These are phyloP conservation scores for Bathynomus jamesi DNA, from an alignment of 1,140 invertebrate genomes.

Conservation along the genomic window DNA sequence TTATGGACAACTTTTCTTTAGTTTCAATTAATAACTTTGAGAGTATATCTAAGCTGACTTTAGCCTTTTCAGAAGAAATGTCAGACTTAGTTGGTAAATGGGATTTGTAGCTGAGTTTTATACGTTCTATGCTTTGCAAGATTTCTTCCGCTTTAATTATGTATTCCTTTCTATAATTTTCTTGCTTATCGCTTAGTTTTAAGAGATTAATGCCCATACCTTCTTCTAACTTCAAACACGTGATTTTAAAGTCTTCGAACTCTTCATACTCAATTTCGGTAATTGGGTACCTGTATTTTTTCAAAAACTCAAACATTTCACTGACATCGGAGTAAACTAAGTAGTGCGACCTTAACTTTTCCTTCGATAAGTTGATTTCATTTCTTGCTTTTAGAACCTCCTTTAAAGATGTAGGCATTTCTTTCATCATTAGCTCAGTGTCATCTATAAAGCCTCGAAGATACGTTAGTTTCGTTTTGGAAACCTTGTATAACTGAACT, in stretches of 20 bases:
- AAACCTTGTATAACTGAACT: background rate
- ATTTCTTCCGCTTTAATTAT: background rate
- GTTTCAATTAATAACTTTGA: background rate
- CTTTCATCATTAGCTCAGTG: background rate
- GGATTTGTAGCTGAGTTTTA: background rate
- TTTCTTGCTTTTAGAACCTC: background rate
- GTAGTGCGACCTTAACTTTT: background rate
- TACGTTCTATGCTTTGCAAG: background rate
- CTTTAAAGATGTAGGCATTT: background rate
- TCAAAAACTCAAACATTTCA: background rate
- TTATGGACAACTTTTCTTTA: background rate
- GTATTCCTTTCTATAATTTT: background rate
- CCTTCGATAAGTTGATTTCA: background rate
- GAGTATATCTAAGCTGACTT: background rate
- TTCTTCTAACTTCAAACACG: background rate
- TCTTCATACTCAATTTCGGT: background rate
- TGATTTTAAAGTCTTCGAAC: background rate
- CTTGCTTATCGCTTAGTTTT: background rate
- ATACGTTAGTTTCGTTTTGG: background rate
- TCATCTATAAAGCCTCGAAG: background rate
- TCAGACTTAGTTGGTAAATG: background rate
- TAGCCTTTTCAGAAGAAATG: background rate
- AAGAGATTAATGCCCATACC: background rate
- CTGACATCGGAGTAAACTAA: background rate
- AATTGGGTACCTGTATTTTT: background rate